phyloP scores from a whole-genome alignment of 1,140 invertebrate genomes.

The Diachasma alloeum region DNA sequence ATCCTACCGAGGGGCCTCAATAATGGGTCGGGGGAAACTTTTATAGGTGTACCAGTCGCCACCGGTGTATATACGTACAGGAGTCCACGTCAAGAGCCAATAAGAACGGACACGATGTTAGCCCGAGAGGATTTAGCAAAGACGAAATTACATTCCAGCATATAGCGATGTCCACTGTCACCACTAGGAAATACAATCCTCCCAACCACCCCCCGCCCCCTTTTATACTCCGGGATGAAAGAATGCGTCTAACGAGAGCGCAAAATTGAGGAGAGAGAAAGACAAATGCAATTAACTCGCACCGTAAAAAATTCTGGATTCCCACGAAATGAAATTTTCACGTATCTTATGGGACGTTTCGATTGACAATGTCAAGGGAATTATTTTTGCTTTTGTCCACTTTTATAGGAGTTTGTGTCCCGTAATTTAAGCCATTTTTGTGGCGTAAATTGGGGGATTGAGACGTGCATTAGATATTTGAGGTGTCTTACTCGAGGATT shows the following conservation, averaged over 20 bases:
- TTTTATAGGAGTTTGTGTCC: too few relatives aligned
- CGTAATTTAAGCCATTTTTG: too few relatives aligned
- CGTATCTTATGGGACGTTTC: not conserved
- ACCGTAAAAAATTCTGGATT: constrained; percentile 5
- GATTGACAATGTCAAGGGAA: not conserved
- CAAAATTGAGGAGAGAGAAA: constrained; percentile 38
- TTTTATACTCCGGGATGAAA: not conserved
- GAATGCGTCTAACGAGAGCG: constrained; percentile 44
- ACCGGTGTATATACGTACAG: not conserved
- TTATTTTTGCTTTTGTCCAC: not conserved
- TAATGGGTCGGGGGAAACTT: constrained; percentile 33
- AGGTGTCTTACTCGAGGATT: too few relatives aligned
- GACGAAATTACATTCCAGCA: constrained; percentile 61
- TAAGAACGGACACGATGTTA: constrained; percentile 45
- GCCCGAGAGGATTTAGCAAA: constrained; percentile 53
- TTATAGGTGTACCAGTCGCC: constrained; percentile 32
- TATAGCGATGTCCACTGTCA: constrained; percentile 42
- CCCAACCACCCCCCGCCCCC: not conserved
- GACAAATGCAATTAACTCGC: constrained; percentile 52
- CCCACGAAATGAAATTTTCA: constrained; percentile 6
- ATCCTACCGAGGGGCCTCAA: constrained; percentile 27
- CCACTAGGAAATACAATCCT: constrained; percentile 15
- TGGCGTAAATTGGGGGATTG: too few relatives aligned
- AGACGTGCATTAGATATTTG: too few relatives aligned
- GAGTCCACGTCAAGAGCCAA: constrained; percentile 55